phyloP scores from a whole-genome alignment of 92 coral and sea anemone species.

The Porites cylindrica region DNA sequence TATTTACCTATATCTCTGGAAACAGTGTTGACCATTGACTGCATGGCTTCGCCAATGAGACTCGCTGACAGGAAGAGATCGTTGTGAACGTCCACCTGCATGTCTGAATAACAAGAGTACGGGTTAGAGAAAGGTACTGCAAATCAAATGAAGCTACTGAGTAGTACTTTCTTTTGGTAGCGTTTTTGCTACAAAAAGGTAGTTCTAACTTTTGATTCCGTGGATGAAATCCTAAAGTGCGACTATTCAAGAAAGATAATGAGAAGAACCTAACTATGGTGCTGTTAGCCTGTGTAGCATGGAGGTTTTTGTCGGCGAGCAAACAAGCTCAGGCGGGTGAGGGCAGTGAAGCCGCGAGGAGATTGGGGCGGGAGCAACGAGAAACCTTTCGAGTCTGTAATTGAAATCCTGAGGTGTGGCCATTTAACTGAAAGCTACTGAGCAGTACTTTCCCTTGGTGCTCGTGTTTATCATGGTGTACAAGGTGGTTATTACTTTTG shows the following conservation, averaged over 20 bases:
- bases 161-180: not conserved
- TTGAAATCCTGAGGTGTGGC: not conserved
- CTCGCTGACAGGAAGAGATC: conserved; percentile 91
- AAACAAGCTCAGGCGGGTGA: too few species aligned
- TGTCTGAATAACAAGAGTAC: conserved; percentile 40
- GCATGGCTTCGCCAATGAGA: conserved; percentile 95
- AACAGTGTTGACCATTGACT: conserved; percentile 85
- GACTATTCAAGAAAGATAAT: too few species aligned
- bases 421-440: not conserved
- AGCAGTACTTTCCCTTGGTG: not conserved
- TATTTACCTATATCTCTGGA: conserved; percentile 77
- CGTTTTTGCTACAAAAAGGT: not conserved
- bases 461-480: not conserved
- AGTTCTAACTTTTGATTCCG: too few species aligned
- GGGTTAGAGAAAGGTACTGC: not conserved
- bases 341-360: too few species aligned
- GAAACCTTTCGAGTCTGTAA: not conserved
- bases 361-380: too few species aligned
- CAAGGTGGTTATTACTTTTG: not conserved
- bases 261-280: too few species aligned
- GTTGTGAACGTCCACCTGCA: conserved; percentile 84
- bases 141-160: not conserved
- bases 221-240: too few species aligned
- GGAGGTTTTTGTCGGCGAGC: too few species aligned
- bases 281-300: too few species aligned